A percentile compares a stretch with the other conserved stretches of the same genome.
Conservation (phyloP, 2,888 invertebrate species). For the Hirudinaria manillensis region DNA sequence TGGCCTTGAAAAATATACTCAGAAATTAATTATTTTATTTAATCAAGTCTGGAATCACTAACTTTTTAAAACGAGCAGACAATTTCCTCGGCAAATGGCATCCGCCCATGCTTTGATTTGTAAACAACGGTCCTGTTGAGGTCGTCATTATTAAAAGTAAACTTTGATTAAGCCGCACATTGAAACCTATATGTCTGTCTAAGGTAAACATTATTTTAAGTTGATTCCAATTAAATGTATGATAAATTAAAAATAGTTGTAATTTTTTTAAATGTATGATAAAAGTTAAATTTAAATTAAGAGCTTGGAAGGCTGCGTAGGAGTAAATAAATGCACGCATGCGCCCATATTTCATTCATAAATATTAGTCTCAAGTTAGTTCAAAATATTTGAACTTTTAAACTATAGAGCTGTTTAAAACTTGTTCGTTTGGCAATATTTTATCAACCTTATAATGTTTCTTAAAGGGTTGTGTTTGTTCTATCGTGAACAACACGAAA, state of each 20-base stretch:
- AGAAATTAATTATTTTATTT: background rate
- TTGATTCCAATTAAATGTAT: too few relatives aligned
- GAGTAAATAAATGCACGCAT: conserved; percentile 22
- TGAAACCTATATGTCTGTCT: too few relatives aligned
- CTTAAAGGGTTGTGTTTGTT: background rate
- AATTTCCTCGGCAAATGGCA: background rate
- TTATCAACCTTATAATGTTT: background rate
- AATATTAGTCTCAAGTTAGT: background rate
- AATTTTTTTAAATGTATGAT: conserved; percentile 15
- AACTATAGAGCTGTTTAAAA: background rate
- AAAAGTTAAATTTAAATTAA: conserved; percentile 9
- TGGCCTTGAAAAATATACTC: background rate
- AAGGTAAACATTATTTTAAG: too few relatives aligned
- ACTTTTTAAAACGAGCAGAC: conserved; percentile 2
- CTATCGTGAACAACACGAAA: too few relatives aligned
- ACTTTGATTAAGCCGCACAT: too few relatives aligned
- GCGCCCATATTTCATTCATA: conserved; percentile 13
- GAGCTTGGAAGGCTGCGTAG: conserved; percentile 9
- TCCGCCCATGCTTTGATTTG: background rate
- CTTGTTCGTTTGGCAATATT: background rate
- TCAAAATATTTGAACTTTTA: background rate
- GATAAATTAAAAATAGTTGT: background rate
- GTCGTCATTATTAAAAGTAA: background rate
- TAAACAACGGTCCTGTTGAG: background rate
- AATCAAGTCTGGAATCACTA: background rate